These are phyloP conservation scores for Diuraphis noxia DNA, from an alignment of 1,140 invertebrate genomes.

Conservation along the genomic window DNA sequence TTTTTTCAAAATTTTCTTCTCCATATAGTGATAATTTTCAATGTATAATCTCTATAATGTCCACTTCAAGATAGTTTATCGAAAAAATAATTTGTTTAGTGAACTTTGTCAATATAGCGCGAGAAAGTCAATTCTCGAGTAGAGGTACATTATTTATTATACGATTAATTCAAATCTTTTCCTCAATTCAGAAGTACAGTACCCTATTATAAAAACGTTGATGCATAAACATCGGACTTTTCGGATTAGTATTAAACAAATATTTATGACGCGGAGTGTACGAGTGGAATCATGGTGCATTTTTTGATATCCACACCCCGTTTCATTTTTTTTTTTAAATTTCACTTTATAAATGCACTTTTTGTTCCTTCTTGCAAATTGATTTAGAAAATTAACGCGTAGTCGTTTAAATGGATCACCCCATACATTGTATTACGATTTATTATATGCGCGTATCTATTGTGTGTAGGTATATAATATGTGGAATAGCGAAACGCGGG, in stretches of 20 bases:
- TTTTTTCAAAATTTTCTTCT: background rate
- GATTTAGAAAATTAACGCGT: background rate
- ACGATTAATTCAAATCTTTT: background rate
- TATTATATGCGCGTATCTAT: background rate
- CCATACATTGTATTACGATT: background rate
- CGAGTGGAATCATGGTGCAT: background rate
- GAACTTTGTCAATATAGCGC: background rate
- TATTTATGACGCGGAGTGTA: background rate
- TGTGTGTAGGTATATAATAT: background rate
- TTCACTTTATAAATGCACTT: background rate
- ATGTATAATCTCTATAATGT: too few relatives aligned
- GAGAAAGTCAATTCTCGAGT: background rate
- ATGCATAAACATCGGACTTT: background rate
- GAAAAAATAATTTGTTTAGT: background rate
- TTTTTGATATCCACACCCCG: background rate
- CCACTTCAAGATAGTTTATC: background rate
- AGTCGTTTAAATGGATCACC: background rate
- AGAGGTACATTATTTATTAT: background rate
- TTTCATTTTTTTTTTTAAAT: background rate
- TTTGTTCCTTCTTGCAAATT: background rate
- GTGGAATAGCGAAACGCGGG: background rate
- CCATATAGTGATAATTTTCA: too few relatives aligned
- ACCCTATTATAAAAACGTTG: background rate
- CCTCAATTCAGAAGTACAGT: background rate
- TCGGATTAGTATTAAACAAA: background rate